Conservation (phyloP, 2,888 invertebrate genomes). For the Capitulum mitella region DNA sequence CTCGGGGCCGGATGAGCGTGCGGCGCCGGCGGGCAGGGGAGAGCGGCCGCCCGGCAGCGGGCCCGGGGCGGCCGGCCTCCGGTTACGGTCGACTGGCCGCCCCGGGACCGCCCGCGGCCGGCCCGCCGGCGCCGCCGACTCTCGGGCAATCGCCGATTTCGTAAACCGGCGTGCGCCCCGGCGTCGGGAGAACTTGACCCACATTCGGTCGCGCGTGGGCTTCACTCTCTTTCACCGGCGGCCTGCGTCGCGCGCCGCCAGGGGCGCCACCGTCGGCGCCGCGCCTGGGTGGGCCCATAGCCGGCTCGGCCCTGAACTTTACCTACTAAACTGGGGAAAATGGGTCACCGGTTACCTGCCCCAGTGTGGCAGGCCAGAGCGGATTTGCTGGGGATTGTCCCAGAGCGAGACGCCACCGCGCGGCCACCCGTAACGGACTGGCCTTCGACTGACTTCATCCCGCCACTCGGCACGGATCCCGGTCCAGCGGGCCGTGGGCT, state of each 20-base stretch:
- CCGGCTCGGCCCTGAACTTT: constrained; percentile 13
- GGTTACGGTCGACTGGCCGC: too few species aligned
- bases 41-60: too few species aligned
- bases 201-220: constrained; percentile 1
- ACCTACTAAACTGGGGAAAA: constrained; percentile 16
- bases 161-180: neutral
- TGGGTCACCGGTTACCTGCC: neutral
- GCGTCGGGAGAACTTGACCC: neutral
- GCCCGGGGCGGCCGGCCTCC: too few species aligned
- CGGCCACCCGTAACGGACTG: too few species aligned
- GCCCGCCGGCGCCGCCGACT: too few species aligned
- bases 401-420: neutral
- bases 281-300: neutral
- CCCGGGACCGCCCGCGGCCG: too few species aligned
- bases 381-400: neutral
- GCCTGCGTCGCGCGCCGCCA: neutral
- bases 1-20: too few species aligned
- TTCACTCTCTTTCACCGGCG: constrained; percentile 17
- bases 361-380: neutral
- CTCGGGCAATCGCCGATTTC: constrained; percentile 2
- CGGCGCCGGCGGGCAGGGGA: too few species aligned
- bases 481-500: too few species aligned
- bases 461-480: too few species aligned
- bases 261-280: neutral
- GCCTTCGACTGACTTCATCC: too few species aligned